Conservation (phyloP, 1,140 invertebrate genomes). For the Spodoptera litura region DNA sequence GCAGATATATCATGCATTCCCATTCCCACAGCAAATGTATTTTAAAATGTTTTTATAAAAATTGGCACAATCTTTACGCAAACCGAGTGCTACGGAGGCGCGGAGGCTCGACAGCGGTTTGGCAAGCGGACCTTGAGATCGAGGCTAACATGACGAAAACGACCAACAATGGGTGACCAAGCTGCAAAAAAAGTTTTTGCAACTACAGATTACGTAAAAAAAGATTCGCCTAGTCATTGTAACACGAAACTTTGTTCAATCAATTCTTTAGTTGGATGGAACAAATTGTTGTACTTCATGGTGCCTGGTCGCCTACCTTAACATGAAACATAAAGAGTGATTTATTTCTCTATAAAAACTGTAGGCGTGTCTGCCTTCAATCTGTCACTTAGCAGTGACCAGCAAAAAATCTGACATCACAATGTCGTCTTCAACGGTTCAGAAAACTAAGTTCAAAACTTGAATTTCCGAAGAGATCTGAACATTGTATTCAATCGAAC, state of each 20-base stretch:
- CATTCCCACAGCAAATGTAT: conserved; percentile 32
- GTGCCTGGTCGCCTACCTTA: conserved; percentile 3
- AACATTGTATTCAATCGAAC: conserved; percentile 4
- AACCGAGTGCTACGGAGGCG: conserved; percentile 12
- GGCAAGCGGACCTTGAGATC: conserved; percentile 50
- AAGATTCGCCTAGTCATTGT: conserved; percentile 44
- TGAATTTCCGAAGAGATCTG: background rate
- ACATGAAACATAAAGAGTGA: conserved; percentile 7
- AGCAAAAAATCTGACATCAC: background rate
- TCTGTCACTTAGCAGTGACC: background rate
- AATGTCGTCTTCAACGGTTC: background rate
- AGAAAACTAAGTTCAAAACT: background rate
- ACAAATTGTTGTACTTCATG: conserved; percentile 9
- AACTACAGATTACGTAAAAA: conserved; percentile 36
- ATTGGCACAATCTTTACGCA: conserved; percentile 48
- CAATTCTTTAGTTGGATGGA: conserved; percentile 14
- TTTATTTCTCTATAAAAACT: background rate
- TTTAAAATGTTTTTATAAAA: conserved; percentile 16
- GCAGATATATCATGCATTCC: conserved; percentile 29
- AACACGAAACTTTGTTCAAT: conserved; percentile 7
- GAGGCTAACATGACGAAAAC: conserved; percentile 50
- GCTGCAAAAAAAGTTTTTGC: conserved; percentile 33
- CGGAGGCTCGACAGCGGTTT: conserved; percentile 46
- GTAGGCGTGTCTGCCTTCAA: conserved; percentile 4
- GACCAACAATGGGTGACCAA: conserved; percentile 43